Conservation (phyloP, 2,888 invertebrate species). For the Lamellibrachia columna region DNA sequence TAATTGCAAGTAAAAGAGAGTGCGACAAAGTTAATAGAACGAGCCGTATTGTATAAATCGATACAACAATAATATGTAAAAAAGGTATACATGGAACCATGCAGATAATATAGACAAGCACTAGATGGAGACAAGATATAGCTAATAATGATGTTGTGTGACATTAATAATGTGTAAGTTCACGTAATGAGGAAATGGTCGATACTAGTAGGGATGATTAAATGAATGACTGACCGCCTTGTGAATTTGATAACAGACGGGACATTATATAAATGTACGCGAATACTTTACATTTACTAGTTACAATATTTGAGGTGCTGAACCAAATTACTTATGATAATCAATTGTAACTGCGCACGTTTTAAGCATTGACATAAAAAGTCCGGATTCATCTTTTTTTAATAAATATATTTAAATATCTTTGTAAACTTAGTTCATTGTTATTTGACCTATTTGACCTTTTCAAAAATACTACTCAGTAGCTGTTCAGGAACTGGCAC, state of each 20-base stretch:
- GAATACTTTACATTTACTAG: neutral
- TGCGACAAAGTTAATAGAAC: no score
- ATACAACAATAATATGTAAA: no score
- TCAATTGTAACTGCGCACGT: neutral
- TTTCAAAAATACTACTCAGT: no score
- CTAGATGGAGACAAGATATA: no score
- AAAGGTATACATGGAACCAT: no score
- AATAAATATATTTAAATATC: neutral
- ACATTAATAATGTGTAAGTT: no score
- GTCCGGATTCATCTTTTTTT: neutral
- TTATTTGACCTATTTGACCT: neutral
- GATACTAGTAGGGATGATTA: no score
- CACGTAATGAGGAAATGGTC: no score
- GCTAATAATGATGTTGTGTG: no score
- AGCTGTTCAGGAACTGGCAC: neutral
- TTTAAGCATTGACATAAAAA: neutral
- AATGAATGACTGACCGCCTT: neutral
- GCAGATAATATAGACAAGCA: no score
- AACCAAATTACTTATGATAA: neutral
- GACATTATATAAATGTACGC: neutral
- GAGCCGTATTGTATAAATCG: no score
- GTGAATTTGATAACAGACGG: neutral
- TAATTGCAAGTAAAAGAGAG: no score
- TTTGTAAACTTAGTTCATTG: neutral
- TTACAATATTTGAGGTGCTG: neutral